Percentiles rank a stretch among this genome's conserved stretches.
Evolutionary conservation across 2,113 vertebrate species (phyloP).

Genomic region (Rhipidura dahli): DNA sequence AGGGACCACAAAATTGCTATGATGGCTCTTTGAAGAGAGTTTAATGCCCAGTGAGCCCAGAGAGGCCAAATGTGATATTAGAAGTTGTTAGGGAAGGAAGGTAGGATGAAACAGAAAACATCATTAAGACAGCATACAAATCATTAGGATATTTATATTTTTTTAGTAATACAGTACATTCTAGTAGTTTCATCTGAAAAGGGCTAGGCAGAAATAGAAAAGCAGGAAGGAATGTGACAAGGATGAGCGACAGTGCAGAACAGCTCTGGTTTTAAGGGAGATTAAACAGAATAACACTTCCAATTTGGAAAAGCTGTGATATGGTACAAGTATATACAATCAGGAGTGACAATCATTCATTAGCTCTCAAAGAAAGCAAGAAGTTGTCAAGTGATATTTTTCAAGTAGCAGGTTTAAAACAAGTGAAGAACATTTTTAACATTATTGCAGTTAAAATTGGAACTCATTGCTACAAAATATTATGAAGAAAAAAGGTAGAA

Average conservation of each 20-base stretch:
- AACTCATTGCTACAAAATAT: neutral
- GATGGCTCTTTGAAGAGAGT: neutral
- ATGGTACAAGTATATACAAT: neutral
- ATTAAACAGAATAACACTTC: neutral
- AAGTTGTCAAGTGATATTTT: neutral
- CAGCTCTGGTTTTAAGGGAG: neutral
- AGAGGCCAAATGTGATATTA: neutral
- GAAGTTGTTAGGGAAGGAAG: neutral
- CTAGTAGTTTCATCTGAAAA: neutral
- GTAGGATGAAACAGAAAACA: neutral
- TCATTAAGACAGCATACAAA: neutral
- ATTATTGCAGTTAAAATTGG: neutral
- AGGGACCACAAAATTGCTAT: neutral
- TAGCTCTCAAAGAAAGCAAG: neutral
- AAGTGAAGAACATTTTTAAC: neutral
- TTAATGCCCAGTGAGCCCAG: neutral
- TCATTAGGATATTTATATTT: neutral
- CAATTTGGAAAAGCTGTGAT: neutral
- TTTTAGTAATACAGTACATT: neutral
- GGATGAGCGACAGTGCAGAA: neutral
- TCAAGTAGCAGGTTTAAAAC: neutral
- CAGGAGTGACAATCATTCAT: neutral
- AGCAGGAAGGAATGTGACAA: neutral
- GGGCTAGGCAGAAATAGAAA: neutral
- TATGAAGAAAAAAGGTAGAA: neutral